A percentile compares a stretch with the other conserved stretches of the same genome.
phyloP scores from a whole-genome alignment of 1,140 invertebrate species.

The Achroia grisella region DNA sequence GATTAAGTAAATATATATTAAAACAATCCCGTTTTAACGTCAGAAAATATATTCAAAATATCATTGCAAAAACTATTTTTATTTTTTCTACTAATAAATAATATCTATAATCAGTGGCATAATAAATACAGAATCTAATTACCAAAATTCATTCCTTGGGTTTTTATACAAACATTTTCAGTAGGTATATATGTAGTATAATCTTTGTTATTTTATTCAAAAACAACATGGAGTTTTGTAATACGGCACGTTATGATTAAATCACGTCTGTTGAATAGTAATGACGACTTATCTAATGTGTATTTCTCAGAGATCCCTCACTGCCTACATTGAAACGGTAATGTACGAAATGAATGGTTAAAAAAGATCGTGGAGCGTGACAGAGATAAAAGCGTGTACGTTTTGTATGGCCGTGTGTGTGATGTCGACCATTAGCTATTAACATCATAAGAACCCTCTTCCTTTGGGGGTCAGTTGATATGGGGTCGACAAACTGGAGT shows the following conservation, averaged over 20 bases:
- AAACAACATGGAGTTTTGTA: too few species aligned
- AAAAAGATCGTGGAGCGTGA: slow-evolving; percentile 35
- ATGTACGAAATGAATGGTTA: slow-evolving; percentile 15
- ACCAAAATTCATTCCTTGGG: too few species aligned
- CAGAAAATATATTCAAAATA: too few species aligned
- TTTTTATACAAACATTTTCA: too few species aligned
- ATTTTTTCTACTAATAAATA: too few species aligned
- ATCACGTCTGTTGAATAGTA: slow-evolving; percentile 15
- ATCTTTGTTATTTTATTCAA: slow-evolving; percentile 5
- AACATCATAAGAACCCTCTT: slow-evolving; percentile 49
- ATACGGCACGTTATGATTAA: not conserved
- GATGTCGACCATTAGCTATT: slow-evolving; percentile 34
- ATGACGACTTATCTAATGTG: slow-evolving; percentile 12
- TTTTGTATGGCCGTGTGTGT: slow-evolving; percentile 24
- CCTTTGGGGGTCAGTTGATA: slow-evolving; percentile 37
- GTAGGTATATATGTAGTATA: too few species aligned
- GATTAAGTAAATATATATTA: too few species aligned
- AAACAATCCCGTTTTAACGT: too few species aligned
- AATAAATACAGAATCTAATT: too few species aligned
- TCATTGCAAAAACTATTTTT: too few species aligned
- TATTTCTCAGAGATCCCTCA: too few species aligned
- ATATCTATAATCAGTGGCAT: too few species aligned
- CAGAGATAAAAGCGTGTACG: slow-evolving; percentile 33
- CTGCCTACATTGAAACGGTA: not conserved
- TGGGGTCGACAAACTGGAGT: slow-evolving; percentile 46